phyloP scores from a whole-genome alignment of 1,140 invertebrate genomes.

The Apis cerana region DNA sequence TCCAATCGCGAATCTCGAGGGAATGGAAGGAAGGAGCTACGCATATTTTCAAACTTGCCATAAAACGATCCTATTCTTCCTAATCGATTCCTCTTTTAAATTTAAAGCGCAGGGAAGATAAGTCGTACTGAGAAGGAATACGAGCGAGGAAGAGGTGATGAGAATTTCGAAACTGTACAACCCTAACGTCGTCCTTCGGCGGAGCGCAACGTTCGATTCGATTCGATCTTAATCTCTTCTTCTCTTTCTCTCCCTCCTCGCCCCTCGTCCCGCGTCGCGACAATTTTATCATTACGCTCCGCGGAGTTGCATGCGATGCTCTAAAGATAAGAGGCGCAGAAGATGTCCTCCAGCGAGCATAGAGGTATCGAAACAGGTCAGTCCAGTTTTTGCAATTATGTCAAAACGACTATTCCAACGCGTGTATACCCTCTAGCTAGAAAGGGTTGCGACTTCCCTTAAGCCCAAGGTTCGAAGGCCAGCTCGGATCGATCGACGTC shows the following conservation, averaged over 20 bases:
- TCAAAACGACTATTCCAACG: slow-evolving; percentile 43
- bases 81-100: slow-evolving; percentile 16
- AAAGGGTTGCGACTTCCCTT: slow-evolving; percentile 41
- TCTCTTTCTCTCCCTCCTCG: no score
- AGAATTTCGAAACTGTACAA: slow-evolving; percentile 1
- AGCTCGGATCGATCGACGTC: background rate
- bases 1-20: no score
- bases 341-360: slow-evolving; percentile 44
- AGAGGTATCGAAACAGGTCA: slow-evolving; percentile 50
- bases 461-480: background rate
- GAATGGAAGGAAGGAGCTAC: background rate
- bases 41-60: background rate
- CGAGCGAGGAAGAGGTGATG: background rate
- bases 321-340: slow-evolving; percentile 37
- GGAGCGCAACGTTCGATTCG: slow-evolving; percentile 9
- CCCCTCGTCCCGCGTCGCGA: background rate
- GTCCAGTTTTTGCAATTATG: slow-evolving; percentile 53
- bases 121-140: background rate
- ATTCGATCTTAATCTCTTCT: slow-evolving; percentile 21
- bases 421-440: slow-evolving; percentile 41
- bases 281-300: slow-evolving; percentile 40
- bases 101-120: no score
- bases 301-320: slow-evolving; percentile 31
- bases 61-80: slow-evolving; percentile 23
- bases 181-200: slow-evolving; percentile 7